Evolutionary conservation across 2,797 vertebrate species (phyloP).

Genomic region (Arremon aurantiirostris): DNA sequence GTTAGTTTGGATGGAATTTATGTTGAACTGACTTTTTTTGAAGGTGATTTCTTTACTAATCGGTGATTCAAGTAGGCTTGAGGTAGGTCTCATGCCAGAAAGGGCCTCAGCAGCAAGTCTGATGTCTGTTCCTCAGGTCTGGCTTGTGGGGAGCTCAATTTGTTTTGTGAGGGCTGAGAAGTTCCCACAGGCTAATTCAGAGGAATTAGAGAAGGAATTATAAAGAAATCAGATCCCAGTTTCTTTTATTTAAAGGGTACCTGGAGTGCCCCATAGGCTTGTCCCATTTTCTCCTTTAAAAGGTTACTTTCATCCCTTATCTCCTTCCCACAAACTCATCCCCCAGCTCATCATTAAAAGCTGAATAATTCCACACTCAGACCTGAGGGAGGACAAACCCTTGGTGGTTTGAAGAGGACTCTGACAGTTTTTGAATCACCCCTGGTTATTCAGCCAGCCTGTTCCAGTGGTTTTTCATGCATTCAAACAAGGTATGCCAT

Average conservation of each 20-base stretch:
- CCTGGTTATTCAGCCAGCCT: not conserved
- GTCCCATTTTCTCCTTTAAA: not conserved
- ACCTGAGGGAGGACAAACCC: not conserved
- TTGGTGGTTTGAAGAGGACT: not conserved
- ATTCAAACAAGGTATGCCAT: not conserved
- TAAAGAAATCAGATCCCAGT: not conserved
- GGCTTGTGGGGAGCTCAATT: not conserved
- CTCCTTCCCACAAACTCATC: not conserved
- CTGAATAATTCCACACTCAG: not conserved
- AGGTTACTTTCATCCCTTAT: constrained; percentile 4
- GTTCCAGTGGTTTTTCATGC: not conserved
- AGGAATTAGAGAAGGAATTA: not conserved
- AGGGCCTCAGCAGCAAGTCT: not conserved
- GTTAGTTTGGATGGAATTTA: not conserved
- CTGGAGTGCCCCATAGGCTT: not conserved
- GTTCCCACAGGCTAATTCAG: not conserved
- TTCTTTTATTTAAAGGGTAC: not conserved
- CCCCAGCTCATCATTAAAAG: not conserved
- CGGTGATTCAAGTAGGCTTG: not conserved
- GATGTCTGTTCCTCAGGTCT: not conserved
- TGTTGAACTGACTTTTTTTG: not conserved
- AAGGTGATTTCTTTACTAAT: not conserved
- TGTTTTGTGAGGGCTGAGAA: not conserved
- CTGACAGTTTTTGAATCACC: not conserved
- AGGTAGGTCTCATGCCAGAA: not conserved